Base-by-base conservation (phyloP, 2,888 invertebrate species). In the Acrobasis repandana region DNA sequence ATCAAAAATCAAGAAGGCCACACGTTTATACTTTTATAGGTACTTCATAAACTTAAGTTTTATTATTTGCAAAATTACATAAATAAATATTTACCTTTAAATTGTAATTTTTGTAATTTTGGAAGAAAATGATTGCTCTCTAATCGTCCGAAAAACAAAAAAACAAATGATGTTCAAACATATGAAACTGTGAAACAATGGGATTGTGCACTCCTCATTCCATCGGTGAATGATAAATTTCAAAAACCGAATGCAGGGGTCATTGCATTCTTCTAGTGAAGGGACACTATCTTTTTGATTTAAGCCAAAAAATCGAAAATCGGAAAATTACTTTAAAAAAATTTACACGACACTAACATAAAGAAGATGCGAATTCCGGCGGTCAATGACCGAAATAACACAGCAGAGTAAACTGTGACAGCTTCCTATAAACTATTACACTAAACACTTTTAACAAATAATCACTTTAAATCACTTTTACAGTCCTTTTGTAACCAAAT, bases 341-440 rank as follows among this genome's bases (percentile, higher is more conserved):
- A 73, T 72, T 72, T 81, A 80, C 77, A 80, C 77, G 79, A 74
- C 80, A 85, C 82, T 83, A 84, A 84, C 79, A 76, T 79, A 87
- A 71, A 86, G 81, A 86, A 85, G 86, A 87, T 90, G 87, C 85
- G 83, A 91, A 90, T 86, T 86, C 86, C 84, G 79, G 85, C 92
- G 92, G 92, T 92, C 93, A 93, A 87, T 92, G 93, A 92, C 92
- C 93, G 93, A 90, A 92, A 88, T 90, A 88, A 90, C 88, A 90
- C 90, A 85, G 83, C 77, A 78, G 83, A 82, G 82, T 86, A 85
- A 86, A 90, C 81, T 83, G 78, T 86, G 85, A 85, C 86, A 84
- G 83, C 82, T 82, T 80, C 77, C 75, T 83, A 80, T 67, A 85
- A 85, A 86, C 82, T 83, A 78, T 79, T 83, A 79, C 82, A 86